Evolutionary conservation across 37 sponge, comb jelly and placozoan genomes (phyloP), one percentile per base, ranked within the genome.

Genomic region (Corticium candelabrum): DNA sequence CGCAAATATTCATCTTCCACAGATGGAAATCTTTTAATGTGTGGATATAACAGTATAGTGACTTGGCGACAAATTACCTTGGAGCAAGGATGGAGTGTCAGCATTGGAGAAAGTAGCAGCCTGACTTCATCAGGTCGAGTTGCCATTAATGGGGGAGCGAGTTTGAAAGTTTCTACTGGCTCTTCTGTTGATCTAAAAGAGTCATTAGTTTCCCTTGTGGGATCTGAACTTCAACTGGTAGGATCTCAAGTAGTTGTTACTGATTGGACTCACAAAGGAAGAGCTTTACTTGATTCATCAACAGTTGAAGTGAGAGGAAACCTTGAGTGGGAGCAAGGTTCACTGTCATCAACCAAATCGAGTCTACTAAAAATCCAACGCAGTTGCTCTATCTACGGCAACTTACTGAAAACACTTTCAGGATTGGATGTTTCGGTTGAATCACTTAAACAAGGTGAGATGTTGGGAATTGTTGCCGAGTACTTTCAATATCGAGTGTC

Each of bases 401-500:
- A 50, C 21, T 50, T 50, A 11, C 11, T 21, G 21, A 50, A 50
- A 21, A 50, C 62, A 50, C 11, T 50, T 21, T 11, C 11, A 11
- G 62, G 62, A 11, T 11, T 50, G 15, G 62, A 50, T 27, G 11
- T 50, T 11, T 27, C 11, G 15, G 62, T 50, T 21, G 62, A 50
- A 50, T 11, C 62, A 21, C 15, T 21, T 27, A 21, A 11, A 21
- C 62, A 11, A 27, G 15, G 15, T 21, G 35, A 29, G 21, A 30
- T 32, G 73, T 50, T 27, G 11, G 62, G 62, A 50, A 21, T 50
- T 32, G 5, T 70, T 35, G 73, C 73, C 7, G 73, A 70, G 36
- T 70, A 70, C 73, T 70, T 70, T 70, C 73, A 70, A 70, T 70
- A 70, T 70, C 73, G 73, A 70, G 73, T 70, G 29, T 5, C 5